These are phyloP conservation scores for Campaea margaritaria DNA, from an alignment of 2,888 invertebrate genomes.

Conservation along the genomic window DNA sequence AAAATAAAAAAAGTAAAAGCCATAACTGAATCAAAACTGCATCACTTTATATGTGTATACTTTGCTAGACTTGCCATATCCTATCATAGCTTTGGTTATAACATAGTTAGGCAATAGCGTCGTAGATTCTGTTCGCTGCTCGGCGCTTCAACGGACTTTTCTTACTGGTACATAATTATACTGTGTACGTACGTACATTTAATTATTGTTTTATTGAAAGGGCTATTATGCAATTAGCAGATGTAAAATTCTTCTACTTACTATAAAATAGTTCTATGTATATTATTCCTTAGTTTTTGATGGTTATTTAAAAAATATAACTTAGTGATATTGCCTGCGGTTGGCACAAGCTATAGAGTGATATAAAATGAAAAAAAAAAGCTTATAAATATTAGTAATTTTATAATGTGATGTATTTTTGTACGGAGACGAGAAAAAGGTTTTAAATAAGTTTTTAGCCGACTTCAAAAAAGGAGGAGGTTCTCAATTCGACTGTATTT, in stretches of 20 bases:
- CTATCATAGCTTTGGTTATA: too few relatives aligned
- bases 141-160: not conserved
- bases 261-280: slow-evolving; percentile 30
- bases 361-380: slow-evolving; percentile 31
- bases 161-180: not conserved
- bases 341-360: slow-evolving; percentile 34
- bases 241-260: slow-evolving; percentile 31
- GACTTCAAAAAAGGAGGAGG: too few relatives aligned
- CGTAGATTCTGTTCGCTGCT: not conserved
- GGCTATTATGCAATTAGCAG: slow-evolving; percentile 34
- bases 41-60: too few relatives aligned
- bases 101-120: too few relatives aligned
- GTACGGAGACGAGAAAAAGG: slow-evolving; percentile 47
- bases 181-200: not conserved
- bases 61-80: too few relatives aligned
- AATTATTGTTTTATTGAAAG: slow-evolving; percentile 19
- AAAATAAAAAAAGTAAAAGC: too few relatives aligned
- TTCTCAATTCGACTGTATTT: too few relatives aligned
- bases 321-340: slow-evolving; percentile 37
- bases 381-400: slow-evolving; percentile 42
- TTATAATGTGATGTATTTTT: slow-evolving; percentile 60
- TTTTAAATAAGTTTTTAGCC: slow-evolving; percentile 17
- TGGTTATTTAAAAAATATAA: slow-evolving; percentile 24
- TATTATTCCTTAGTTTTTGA: slow-evolving; percentile 2
- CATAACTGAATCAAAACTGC: too few relatives aligned